Evolutionary conservation across 2,888 invertebrate genomes (phyloP).

Genomic region (Pollenia amentaria): DNA sequence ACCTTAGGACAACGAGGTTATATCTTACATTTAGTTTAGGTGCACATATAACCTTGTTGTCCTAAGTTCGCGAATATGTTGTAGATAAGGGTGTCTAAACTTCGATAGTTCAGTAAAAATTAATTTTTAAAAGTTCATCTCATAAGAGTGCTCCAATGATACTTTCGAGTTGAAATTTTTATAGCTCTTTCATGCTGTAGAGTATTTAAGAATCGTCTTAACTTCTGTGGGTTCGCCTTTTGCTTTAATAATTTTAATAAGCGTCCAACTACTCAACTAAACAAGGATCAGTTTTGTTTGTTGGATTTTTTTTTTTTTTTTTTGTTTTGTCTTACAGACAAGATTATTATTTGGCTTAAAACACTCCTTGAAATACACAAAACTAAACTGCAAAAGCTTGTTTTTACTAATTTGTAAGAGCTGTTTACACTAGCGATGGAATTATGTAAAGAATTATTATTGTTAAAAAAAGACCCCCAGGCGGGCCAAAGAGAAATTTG

Average conservation of each 20-base stretch:
- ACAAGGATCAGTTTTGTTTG: slow-evolving; percentile 40
- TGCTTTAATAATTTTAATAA: slow-evolving; percentile 46
- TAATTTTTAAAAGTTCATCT: no score
- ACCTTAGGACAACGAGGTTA: no score
- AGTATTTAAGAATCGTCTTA: neutral
- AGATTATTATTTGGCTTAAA: slow-evolving; percentile 56
- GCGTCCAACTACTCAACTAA: slow-evolving; percentile 33
- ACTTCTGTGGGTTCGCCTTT: neutral
- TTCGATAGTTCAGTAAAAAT: no score
- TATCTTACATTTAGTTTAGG: no score
- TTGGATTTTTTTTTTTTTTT: neutral
- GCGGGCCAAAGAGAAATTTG: neutral
- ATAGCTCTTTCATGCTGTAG: neutral
- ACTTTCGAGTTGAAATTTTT: no score
- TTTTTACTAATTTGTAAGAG: slow-evolving; percentile 1
- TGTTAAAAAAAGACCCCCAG: neutral
- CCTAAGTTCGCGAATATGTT: no score
- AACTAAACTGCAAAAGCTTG: neutral
- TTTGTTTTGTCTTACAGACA: slow-evolving; percentile 17
- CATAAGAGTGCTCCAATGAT: no score
- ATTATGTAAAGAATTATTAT: neutral
- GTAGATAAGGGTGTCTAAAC: no score
- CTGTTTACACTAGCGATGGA: slow-evolving; percentile 32
- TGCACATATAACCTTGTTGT: no score
- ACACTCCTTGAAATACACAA: slow-evolving; percentile 57